Base-by-base conservation (phyloP, 1,140 invertebrate species). In the Drosophila mauritiana region DNA sequence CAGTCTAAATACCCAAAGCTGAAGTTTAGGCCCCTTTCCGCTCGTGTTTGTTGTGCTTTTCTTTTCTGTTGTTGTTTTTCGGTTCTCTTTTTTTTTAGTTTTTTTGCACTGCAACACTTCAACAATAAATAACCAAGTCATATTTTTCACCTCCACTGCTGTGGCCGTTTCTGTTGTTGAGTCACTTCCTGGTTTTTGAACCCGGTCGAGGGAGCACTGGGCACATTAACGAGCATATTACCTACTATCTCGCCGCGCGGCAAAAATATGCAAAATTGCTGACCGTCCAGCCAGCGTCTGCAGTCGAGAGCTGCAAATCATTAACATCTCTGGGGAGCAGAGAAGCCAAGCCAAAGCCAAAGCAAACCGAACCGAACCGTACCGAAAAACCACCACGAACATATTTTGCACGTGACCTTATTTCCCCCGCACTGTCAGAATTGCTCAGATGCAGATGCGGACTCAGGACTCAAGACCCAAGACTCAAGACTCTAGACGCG, bases 61-160 rank as follows among this genome's bases (percentile, higher is more conserved):
- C 36, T 54, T 25, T n/a, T 67, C 31, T 53, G 15, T 43, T 49
- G 36, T 63, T 63, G 12, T 31, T 56, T 6, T 49, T 55, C 61
- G 42, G 13, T 27, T 27, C 55, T 58, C 31, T 54, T 63, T 43
- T 58, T 61, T 39, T 7, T 8, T 17, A 17, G 17, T 17, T 51
- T 67, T 84, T 85, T 88, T 83, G 82, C 82, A 86, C 79, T 86
- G 82, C 83, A 88, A 86, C 83, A 86, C 82, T 89, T 89, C 84
- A 88, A 88, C 83, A 89, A 88, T 88, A 88, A 88, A 88, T 88
- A 88, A 88, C 83, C 84, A 88, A 88, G 84, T 88, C 83, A 88
- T 88, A 88, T 89, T 88, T 88, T 88, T 86, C 82, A 86, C 82
- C 82, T 88, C 75, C 67, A 62, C 70, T 79, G 65, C 59, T 49